Evolutionary conservation across 2,113 vertebrate genomes (phyloP), one percentile per base, ranked within the genome.

Genomic region (Eretmochelys imbricata): DNA sequence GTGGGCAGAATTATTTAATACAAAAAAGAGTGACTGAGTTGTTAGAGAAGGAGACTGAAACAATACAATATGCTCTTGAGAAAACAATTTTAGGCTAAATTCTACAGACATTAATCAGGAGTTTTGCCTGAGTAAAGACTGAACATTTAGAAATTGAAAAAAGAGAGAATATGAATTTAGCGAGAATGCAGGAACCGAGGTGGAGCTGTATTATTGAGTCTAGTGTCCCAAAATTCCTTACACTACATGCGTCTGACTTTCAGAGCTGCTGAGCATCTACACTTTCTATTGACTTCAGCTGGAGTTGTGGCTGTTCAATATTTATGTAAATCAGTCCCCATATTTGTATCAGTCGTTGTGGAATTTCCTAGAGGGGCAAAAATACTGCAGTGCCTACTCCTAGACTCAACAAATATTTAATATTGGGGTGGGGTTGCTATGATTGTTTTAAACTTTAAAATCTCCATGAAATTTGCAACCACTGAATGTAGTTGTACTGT

Each of bases 241-340:
- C 46, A 10, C 0, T 1, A 31, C 55, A 54, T 25, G 49, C 5
- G 25, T 50, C 31, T 42, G 65, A 80, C 25, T 91, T 6, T 87
- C 14, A 27, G 42, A 42, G 42, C 24, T 48, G 25, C 1, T 4
- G 46, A 42, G 7, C 0, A 1, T 29, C 51, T 54, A 24, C 3
- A 8, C 12, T 31, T 90, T n/a, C 86, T 59, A 14, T 57, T 88
- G 86, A 82, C 55, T n/a, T 84, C 90, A 90, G 16, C n/a, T 76
- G 51, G 62, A 86, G 19, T 20, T 38, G 4, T 35, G n/a, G 62
- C 5, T 87, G 49, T 75, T 82, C 82, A 84, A 0, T 10, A 5
- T 16, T 5, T 25, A 35, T 72, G 38, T 38, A 50, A 53, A 83
- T 13, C 54, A 85, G 48, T 46, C 16, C 46, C 49, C 51, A 35